These are phyloP conservation scores for Ellobius talpinus DNA, from an alignment of 2,113 vertebrate species.

Conservation along the genomic window DNA sequence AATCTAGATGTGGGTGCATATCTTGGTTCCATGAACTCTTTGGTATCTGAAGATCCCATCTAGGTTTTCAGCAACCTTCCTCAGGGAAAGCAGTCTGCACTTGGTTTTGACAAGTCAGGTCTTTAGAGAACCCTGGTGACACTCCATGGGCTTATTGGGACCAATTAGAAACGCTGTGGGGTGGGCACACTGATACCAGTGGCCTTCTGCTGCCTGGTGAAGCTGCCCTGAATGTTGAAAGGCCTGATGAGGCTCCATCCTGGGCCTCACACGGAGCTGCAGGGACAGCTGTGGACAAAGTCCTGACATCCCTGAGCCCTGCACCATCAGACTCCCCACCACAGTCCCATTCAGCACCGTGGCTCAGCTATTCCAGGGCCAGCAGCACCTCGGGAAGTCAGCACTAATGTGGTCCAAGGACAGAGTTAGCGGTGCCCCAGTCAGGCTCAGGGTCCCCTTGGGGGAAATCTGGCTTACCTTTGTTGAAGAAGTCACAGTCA, in stretches of 20 bases:
- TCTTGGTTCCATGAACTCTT: not conserved
- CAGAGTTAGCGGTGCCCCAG: not conserved
- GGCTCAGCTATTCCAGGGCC: not conserved
- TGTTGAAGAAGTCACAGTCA: conserved; percentile 99
- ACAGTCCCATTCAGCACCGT: not conserved
- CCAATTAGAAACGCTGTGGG: not conserved
- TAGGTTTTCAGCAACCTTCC: not conserved
- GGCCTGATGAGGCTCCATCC: not conserved
- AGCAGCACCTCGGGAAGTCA: not conserved
- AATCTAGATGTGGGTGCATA: not conserved
- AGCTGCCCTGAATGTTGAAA: not conserved
- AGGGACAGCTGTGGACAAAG: not conserved
- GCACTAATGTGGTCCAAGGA: not conserved
- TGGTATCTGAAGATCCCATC: not conserved
- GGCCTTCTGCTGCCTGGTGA: not conserved
- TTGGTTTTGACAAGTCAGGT: not conserved
- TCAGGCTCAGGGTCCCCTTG: not conserved
- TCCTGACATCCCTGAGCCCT: not conserved
- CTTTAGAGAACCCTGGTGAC: not conserved
- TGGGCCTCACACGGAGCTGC: not conserved
- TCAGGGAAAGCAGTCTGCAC: not conserved
- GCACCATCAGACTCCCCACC: not conserved
- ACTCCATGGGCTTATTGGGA: not conserved
- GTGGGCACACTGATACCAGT: not conserved
- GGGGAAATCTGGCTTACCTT: conserved; percentile 88